These are phyloP conservation scores for Cheilosia soror DNA, from an alignment of 2,888 invertebrate species.

Conservation along the genomic window DNA sequence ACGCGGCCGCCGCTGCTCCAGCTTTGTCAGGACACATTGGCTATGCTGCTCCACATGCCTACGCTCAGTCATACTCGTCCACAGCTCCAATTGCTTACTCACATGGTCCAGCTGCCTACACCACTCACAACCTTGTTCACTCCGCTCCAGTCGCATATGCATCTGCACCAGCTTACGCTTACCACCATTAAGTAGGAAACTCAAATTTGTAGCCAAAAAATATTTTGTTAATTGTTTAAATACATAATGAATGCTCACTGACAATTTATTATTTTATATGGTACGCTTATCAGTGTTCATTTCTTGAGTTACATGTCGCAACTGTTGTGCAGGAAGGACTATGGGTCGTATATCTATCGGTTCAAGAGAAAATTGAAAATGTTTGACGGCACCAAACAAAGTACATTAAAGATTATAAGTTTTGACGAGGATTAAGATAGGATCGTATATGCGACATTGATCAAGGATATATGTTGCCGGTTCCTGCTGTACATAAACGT, in stretches of 20 bases:
- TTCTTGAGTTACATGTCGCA: no score
- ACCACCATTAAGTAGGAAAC: constrained; percentile 51
- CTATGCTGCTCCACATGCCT: constrained; percentile 42
- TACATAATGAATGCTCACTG: background rate
- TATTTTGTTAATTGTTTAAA: constrained; percentile 10
- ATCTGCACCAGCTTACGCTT: constrained; percentile 35
- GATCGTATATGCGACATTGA: no score
- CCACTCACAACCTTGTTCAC: constrained; percentile 37
- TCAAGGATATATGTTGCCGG: no score
- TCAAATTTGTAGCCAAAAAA: background rate
- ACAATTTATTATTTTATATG: background rate
- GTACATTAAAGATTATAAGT: no score
- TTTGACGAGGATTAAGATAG: no score
- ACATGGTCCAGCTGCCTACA: constrained; percentile 46
- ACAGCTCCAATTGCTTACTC: constrained; percentile 10
- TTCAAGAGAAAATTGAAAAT: no score
- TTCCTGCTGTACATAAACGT: no score
- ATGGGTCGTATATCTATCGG: no score
- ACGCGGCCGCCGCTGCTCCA: no score
- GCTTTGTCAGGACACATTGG: constrained; percentile 44
- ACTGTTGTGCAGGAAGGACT: no score
- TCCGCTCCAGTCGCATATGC: constrained; percentile 48
- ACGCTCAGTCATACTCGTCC: constrained; percentile 39
- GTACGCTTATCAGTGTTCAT: no score
- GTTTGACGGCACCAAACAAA: no score